Percentiles rank a stretch among this genome's conserved stretches.
Evolutionary conservation across 92 coral and sea anemone species (phyloP).

Genomic region (Epizoanthus ramosus): DNA sequence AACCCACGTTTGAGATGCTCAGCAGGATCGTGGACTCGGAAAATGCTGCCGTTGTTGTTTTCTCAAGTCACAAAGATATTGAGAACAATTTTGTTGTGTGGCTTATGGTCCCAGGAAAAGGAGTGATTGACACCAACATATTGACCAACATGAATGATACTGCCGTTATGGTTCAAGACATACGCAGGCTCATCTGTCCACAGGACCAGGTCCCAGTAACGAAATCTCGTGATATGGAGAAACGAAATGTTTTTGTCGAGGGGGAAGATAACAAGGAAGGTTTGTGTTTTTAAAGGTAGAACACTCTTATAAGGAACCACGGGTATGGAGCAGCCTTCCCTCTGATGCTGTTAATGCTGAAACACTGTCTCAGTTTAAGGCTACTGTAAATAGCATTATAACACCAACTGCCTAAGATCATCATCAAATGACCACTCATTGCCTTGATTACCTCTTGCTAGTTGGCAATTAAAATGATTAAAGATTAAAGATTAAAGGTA

Average conservation of each 20-base stretch:
- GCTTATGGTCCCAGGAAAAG: slow-evolving; percentile 1
- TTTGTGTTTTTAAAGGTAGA: not conserved
- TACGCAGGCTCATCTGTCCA: slow-evolving; percentile 16
- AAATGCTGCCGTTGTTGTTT: slow-evolving; percentile 16
- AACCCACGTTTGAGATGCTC: slow-evolving; percentile 10
- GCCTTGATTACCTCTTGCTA: too few species aligned
- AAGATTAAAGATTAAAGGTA: too few species aligned
- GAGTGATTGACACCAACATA: not conserved
- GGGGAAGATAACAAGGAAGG: not conserved
- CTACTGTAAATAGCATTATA: too few species aligned
- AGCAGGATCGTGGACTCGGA: slow-evolving; percentile 2
- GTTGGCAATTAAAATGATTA: too few species aligned
- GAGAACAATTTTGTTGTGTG: not conserved
- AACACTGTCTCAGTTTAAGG: too few species aligned
- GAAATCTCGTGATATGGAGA: slow-evolving; percentile 16
- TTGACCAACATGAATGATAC: not conserved
- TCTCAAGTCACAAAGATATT: not conserved
- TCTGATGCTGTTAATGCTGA: too few species aligned
- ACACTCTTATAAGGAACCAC: not conserved
- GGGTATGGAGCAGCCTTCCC: too few species aligned
- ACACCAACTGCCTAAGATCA: too few species aligned
- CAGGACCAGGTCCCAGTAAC: slow-evolving; percentile 13
- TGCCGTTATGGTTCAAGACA: not conserved
- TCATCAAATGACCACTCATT: too few species aligned
- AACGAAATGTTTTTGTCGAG: not conserved